Base-by-base conservation (phyloP, 2,888 invertebrate species). In the Nemurella pictetii region DNA sequence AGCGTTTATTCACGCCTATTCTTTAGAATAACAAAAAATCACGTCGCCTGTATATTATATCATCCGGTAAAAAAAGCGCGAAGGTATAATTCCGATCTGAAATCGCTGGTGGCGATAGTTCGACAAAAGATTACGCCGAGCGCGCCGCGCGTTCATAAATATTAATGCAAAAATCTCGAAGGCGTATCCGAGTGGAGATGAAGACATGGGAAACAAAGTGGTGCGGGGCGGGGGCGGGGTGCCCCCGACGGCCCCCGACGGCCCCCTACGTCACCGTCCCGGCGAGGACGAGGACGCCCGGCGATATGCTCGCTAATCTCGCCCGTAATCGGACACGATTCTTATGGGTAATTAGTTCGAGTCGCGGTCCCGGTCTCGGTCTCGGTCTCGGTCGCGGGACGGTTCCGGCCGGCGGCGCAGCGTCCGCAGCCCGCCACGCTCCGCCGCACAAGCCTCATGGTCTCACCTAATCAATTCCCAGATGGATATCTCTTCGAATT, bases 271-370 rank as follows among this genome's bases (percentile, higher is more conserved):
- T n/a, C n/a, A n/a, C n/a, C n/a, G n/a, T n/a, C 55, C 12, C 55
- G 15, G 55, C 55, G 55, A 55, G 55, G 32, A 32, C 55, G 55
- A 2, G 55, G 15, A 55, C 20, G 55, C 55, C 55, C 27, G 29
- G 30, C 80, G 80, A 81, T 35, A 35, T 36, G 80, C 35, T 15
- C 35, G 32, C 5, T 36, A 35, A 26, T 81, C 80, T 28, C n/a
- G 28, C 4, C 30, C 25, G 81, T 81, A 81, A 35, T n/a, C 78
- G 81, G 9, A 30, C 55, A 82, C 82, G 82, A 78, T 78, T 75
- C 80, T 15, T 35, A 80, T 36, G 80, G 80, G 80, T 25, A 80
- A 80, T 80, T 80, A 35, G 80, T 80, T 80, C 80, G 80, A 30
- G 80, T 26, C 35, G 27, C n/a, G 7, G 77, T 77, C 26, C 5